Base-by-base conservation (phyloP, 2,797 vertebrate species). In the Brachyalestes nurse region DNA sequence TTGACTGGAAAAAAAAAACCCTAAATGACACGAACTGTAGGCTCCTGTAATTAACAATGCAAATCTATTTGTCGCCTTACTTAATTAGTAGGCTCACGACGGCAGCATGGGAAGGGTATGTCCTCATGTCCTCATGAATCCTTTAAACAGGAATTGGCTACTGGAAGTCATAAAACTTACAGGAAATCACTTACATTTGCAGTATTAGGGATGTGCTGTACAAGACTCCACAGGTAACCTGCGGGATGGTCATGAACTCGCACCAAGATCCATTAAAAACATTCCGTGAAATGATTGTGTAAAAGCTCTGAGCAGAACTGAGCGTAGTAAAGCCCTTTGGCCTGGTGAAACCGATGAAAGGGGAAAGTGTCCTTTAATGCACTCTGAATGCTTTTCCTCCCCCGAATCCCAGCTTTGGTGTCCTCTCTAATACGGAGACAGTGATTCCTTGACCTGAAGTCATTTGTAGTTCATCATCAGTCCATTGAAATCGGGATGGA, bases 221-320 rank as follows among this genome's bases (percentile, higher is more conserved):
- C 79, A 76, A 79, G 85, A 84, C 78, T 87, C 84, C 82, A 86
- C 84, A 86, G 86, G 81, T 87, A 86, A 81, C 53, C 73, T 76
- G 57, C 25, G n/a, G 25, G 57, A 34, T 81, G 73, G 62, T 66
- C 64, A 75, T 42, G 51, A 64, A 19, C 40, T 19, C 2, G 14
- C 16, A 72, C 77, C n/a, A 79, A 53, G 8, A 49, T 21, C 14
- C 55, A 25, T 40, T 38, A 5, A 57, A 72, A 72, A 38, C 55
- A 55, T 47, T 14, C 3, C 1, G 12, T 3, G 1, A 57, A 19
- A 34, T n/a, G 19, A 17, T 4, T 17, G 47, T 71, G 19, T 19
- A 16, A 23, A 45, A 10, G 40, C 38, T 23, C 4, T 40, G 53
- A 60, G 28, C 34, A 21, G n/a, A 40, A 19, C 34, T 21, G 58